These are phyloP conservation scores for Sebastes kiyomatsui DNA, from an alignment of 2,797 vertebrate genomes.

Conservation along the genomic window DNA sequence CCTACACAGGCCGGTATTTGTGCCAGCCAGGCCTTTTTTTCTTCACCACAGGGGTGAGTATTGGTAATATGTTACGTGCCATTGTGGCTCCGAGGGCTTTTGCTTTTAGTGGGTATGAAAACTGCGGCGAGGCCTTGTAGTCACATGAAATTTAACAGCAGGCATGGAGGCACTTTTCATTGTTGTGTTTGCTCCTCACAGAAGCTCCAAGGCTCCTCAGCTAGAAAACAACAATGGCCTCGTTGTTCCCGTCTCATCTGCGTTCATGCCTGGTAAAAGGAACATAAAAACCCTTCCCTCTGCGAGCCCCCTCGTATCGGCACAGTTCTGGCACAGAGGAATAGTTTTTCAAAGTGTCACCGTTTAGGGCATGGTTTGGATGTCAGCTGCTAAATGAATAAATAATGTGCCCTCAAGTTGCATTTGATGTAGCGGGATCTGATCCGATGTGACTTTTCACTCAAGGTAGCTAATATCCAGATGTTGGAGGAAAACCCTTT, in stretches of 20 bases:
- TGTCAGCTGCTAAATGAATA: conserved; percentile 80
- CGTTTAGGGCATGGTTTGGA: conserved; percentile 77
- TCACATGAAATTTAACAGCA: conserved; percentile 68
- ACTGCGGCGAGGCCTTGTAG: conserved; percentile 45
- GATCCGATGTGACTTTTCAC: conserved; percentile 71
- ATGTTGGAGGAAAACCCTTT: conserved; percentile 54
- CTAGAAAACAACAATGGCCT: conserved; percentile 66
- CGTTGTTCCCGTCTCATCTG: conserved; percentile 60
- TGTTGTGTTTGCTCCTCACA: conserved; percentile 52
- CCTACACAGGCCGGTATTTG: conserved; percentile 23
- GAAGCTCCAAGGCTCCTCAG: conserved; percentile 61
- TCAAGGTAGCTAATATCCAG: conserved; percentile 66
- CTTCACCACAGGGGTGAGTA: conserved; percentile 52
- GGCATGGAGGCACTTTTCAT: conserved; percentile 51
- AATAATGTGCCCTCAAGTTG: conserved; percentile 77
- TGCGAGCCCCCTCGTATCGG: conserved; percentile 50
- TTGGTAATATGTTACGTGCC: conserved; percentile 54
- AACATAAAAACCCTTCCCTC: conserved; percentile 58
- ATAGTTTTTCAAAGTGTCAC: conserved; percentile 76
- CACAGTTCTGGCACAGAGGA: conserved; percentile 67
- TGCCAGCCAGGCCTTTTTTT: conserved; percentile 33
- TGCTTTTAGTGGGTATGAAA: conserved; percentile 51
- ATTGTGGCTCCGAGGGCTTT: conserved; percentile 40
- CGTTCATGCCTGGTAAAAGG: conserved; percentile 60
- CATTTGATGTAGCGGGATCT: conserved; percentile 72